phyloP scores from a whole-genome alignment of 2,113 vertebrate genomes.

The Carollia perspicillata region DNA sequence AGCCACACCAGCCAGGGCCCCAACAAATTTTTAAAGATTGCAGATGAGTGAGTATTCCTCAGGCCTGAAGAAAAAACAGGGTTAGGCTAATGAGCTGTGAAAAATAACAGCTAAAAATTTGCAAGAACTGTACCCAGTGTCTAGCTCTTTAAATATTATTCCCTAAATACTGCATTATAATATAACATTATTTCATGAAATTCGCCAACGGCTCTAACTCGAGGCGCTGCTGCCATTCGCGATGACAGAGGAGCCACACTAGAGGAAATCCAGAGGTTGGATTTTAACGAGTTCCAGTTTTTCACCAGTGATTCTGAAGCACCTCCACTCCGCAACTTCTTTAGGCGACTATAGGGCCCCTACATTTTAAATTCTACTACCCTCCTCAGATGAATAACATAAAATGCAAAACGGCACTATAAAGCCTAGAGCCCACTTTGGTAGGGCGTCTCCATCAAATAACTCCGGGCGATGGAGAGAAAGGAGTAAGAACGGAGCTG shows the following conservation, averaged over 20 bases:
- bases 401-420: neutral
- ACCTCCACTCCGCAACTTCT: neutral
- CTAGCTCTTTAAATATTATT: constrained; percentile 5
- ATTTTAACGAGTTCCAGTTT: constrained; percentile 21
- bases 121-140: neutral
- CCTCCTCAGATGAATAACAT: neutral
- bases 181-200: constrained; percentile 5
- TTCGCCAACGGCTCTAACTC: constrained; percentile 17
- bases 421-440: neutral
- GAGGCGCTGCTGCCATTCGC: neutral
- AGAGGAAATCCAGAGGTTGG: neutral
- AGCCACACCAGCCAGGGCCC: too few species aligned
- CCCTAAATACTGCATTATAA: too few species aligned
- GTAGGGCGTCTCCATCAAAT: neutral
- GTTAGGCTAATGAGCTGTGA: neutral
- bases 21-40: constrained; percentile 39
- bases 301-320: neutral
- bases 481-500: neutral
- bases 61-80: constrained; percentile 53
- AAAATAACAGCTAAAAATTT: neutral
- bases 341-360: neutral
- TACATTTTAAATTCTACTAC: neutral
- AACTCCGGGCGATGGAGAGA: neutral
- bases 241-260: neutral
- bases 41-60: constrained; percentile 30